Percentiles rank a stretch among this genome's conserved stretches.
Evolutionary conservation across 2,888 invertebrate species (phyloP).

Genomic region (Litoditis marina): DNA sequence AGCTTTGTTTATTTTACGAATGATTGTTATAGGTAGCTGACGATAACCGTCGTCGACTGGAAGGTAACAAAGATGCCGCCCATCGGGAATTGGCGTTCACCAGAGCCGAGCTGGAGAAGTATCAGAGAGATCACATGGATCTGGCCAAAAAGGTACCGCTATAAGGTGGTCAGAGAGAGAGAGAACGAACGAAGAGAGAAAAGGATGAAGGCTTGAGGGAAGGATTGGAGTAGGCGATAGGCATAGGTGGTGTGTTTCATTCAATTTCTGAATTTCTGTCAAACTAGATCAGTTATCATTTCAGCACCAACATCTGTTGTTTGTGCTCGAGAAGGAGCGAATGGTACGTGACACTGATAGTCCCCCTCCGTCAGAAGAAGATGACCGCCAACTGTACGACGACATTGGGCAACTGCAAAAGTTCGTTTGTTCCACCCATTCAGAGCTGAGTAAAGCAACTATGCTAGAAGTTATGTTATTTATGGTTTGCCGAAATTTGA

Average conservation of each 20-base stretch:
- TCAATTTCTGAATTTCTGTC: too few species aligned
- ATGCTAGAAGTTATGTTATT: too few species aligned
- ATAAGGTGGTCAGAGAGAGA: background rate
- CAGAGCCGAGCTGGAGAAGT: constrained; percentile 47
- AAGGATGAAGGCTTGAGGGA: too few species aligned
- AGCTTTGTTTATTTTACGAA: too few species aligned
- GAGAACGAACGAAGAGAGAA: too few species aligned
- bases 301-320: constrained; percentile 14
- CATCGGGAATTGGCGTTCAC: constrained; percentile 48
- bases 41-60: constrained; percentile 16
- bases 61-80: constrained; percentile 27
- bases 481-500: too few species aligned
- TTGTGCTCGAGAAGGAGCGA: constrained; percentile 13
- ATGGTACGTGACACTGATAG: background rate
- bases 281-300: too few species aligned
- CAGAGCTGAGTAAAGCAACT: background rate
- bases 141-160: background rate
- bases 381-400: constrained; percentile 25
- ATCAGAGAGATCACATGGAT: constrained; percentile 32
- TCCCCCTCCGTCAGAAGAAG: constrained; percentile 5
- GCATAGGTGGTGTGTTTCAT: too few species aligned
- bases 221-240: too few species aligned
- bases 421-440: too few species aligned
- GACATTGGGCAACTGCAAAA: constrained; percentile 26
- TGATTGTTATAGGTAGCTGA: too few species aligned